These are phyloP conservation scores for Coptotermes formosanus DNA, from an alignment of 1,140 invertebrate species.

Conservation along the genomic window DNA sequence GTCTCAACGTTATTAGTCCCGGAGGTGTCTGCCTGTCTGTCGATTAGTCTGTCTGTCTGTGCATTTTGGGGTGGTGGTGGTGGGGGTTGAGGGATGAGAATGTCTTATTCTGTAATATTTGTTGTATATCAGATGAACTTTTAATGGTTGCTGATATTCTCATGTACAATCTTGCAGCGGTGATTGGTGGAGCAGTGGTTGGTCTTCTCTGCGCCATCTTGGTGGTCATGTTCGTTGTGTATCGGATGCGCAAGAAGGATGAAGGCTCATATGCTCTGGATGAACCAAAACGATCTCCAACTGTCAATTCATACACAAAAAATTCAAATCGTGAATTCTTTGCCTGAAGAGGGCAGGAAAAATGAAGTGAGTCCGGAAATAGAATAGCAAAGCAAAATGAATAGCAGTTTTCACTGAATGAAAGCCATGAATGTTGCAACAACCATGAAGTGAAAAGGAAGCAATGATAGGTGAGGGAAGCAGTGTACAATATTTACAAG, in stretches of 20 bases:
- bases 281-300: slow-evolving; percentile 91
- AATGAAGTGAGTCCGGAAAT: not conserved
- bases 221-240: slow-evolving; percentile 99
- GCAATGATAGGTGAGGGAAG: not conserved
- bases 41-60: too few relatives aligned
- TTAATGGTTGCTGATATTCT: too few relatives aligned
- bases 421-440: not conserved
- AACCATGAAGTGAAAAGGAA: not conserved
- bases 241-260: slow-evolving; percentile 99
- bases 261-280: slow-evolving; percentile 98
- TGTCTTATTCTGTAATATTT: too few relatives aligned
- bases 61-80: too few relatives aligned
- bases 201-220: slow-evolving; percentile 95
- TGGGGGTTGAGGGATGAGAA: too few relatives aligned
- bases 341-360: slow-evolving; percentile 67
- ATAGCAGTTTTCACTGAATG: not conserved
- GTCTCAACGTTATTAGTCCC: too few relatives aligned
- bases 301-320: slow-evolving; percentile 85
- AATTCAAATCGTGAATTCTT: slow-evolving; percentile 92
- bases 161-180: slow-evolving; percentile 69
- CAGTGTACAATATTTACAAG: not conserved
- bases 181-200: slow-evolving; percentile 97
- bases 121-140: too few relatives aligned
- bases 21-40: too few relatives aligned
- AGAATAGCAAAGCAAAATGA: slow-evolving; percentile 15